phyloP scores from a whole-genome alignment of 2,113 vertebrate species.

The Alaudala cheleensis region DNA sequence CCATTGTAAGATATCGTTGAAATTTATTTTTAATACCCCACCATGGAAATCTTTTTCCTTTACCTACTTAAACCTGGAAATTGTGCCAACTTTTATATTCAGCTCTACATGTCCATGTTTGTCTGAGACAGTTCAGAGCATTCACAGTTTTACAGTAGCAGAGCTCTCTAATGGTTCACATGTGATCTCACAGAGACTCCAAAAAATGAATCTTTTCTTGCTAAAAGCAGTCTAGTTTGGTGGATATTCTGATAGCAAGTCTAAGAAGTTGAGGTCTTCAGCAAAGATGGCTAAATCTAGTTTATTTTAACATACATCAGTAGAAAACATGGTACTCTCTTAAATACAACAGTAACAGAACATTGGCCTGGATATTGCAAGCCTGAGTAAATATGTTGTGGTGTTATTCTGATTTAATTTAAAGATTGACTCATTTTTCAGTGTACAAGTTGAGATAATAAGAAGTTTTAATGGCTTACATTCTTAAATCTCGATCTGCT shows the following conservation, averaged over 20 bases:
- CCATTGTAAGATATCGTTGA: background rate
- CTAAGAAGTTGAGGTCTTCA: background rate
- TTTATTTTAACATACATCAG: background rate
- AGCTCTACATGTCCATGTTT: background rate
- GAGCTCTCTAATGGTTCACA: background rate
- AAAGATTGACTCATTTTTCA: background rate
- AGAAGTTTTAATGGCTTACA: background rate
- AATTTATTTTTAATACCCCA: background rate
- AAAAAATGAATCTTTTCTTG: background rate
- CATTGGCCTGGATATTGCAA: background rate
- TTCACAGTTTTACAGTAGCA: background rate
- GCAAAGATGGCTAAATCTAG: background rate
- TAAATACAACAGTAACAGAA: background rate
- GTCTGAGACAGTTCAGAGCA: background rate
- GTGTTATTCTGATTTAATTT: background rate
- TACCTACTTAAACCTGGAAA: background rate
- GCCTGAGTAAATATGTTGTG: background rate
- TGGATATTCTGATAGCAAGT: background rate
- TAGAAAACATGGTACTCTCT: accelerated
- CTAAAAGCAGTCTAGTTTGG: background rate
- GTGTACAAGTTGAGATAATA: background rate
- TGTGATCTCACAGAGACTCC: background rate
- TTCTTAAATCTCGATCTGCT: background rate
- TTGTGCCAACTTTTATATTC: background rate
- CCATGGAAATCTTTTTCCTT: background rate